A percentile compares a stretch with the other conserved stretches of the same genome.
Evolutionary conservation across 2,797 vertebrate species (phyloP).

Genomic region (Rhadinocentrus ornatus): DNA sequence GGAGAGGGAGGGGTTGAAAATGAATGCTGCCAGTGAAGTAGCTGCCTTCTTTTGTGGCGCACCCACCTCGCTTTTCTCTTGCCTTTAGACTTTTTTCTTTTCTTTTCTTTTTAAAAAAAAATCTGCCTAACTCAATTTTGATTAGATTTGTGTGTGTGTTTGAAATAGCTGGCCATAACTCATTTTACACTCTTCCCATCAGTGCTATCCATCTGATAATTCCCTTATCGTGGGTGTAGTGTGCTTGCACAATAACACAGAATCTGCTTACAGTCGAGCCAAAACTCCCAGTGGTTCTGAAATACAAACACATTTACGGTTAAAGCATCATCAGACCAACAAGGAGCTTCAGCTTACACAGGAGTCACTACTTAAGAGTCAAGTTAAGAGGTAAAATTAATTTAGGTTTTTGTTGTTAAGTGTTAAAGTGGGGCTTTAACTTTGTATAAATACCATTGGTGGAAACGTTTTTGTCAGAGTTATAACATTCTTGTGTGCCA

Average conservation of each 20-base stretch:
- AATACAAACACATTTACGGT: conserved; percentile 10
- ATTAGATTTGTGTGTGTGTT: conserved; percentile 27
- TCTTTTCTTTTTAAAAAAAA: no score
- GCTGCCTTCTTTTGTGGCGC: conserved; percentile 34
- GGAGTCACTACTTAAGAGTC: not conserved
- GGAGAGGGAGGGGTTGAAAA: conserved; percentile 13
- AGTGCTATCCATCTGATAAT: conserved; percentile 46
- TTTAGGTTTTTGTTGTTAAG: not conserved
- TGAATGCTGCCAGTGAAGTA: conserved; percentile 21
- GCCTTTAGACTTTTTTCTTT: conserved; percentile 35
- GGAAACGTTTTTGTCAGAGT: no score
- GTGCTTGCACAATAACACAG: conserved; percentile 21
- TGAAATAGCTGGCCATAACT: conserved; percentile 29
- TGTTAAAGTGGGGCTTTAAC: no score
- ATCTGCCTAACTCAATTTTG: conserved; percentile 38
- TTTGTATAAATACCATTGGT: no score
- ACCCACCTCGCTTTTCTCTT: conserved; percentile 18
- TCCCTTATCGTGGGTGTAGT: conserved; percentile 39
- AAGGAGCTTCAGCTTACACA: not conserved
- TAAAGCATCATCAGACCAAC: not conserved
- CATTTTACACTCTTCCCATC: conserved; percentile 36
- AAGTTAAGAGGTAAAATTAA: not conserved
- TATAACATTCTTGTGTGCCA: not conserved
- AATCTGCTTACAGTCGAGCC: conserved; percentile 35
- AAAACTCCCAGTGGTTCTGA: conserved; percentile 21